Evolutionary conservation across 2,797 vertebrate species (phyloP).

Genomic region (Chromobotia macracanthus): DNA sequence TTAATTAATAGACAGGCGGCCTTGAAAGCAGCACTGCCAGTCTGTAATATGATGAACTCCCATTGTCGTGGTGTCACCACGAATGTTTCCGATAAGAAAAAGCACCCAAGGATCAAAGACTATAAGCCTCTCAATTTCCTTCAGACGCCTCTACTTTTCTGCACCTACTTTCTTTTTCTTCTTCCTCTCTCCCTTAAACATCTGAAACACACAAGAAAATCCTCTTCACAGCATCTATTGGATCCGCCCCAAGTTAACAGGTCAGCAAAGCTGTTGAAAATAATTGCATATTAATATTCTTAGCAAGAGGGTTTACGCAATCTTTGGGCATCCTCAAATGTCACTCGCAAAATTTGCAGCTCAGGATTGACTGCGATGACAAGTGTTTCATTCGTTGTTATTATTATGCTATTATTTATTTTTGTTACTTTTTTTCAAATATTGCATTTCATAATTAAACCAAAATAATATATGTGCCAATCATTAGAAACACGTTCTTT

Average conservation of each 20-base stretch:
- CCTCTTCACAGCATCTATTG: slow-evolving; percentile 51
- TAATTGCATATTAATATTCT: slow-evolving; percentile 65
- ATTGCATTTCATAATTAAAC: background rate
- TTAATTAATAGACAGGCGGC: slow-evolving; percentile 84
- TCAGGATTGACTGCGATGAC: background rate
- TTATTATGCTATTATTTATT: background rate
- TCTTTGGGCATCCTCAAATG: slow-evolving; percentile 45
- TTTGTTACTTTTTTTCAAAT: too few species aligned
- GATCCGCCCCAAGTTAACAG: slow-evolving; percentile 61
- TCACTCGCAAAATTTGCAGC: background rate
- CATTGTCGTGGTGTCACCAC: slow-evolving; percentile 86
- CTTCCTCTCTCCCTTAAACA: slow-evolving; percentile 60
- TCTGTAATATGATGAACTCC: slow-evolving; percentile 82
- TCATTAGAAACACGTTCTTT: background rate
- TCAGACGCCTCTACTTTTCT: slow-evolving; percentile 69
- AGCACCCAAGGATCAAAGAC: slow-evolving; percentile 84
- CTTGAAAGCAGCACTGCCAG: slow-evolving; percentile 80
- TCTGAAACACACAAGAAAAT: slow-evolving; percentile 60
- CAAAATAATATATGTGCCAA: background rate
- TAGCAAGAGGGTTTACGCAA: slow-evolving; percentile 30
- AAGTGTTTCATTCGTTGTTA: background rate
- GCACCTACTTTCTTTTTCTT: slow-evolving; percentile 67
- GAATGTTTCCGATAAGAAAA: slow-evolving; percentile 89
- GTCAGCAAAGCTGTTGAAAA: slow-evolving; percentile 58
- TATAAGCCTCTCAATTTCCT: slow-evolving; percentile 80